Evolutionary conservation across 2,113 vertebrate species (phyloP), one percentile per base, ranked within the genome.

Genomic region (Grus americana): DNA sequence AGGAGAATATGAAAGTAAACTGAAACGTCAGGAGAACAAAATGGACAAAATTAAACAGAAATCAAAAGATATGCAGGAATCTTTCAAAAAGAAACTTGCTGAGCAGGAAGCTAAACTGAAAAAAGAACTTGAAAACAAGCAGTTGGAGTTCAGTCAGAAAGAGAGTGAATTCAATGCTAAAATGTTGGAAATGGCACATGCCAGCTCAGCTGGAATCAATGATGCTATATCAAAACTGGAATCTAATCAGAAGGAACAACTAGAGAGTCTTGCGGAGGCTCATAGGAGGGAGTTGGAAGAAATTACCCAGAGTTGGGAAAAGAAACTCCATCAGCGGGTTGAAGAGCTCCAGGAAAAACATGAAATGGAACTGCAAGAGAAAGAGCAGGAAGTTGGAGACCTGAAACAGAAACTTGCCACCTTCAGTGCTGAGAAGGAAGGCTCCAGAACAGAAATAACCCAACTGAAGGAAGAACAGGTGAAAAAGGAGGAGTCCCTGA

Each of bases 61-160:
- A 90, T 96, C 98, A 93, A 99, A 99, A 98, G 99, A 99, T 80
- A 98, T 99, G 96, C 98, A 99, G 34, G 99, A 99, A 88, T 97
- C 93, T 32, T 98, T 98, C 42, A 99, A 99, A 97, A 99, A 98
- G 90, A 99, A 99, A 96, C 97, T 99, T 70, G 97, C 98, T 62
- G 98, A 99, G 72, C 98, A 98, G 80, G 99, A 99, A 95, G 98
- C 98, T 83, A 99, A 98, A 81, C 97, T 99, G 36, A 99, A 98
- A 96, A 98, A 98, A 72, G 99, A 99, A 59, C 97, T 99, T 67
- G 98, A 98, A 83, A 99, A 99, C 81, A 99, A 98, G 63, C 98
- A 98, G 40, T 82, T 98, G 42, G 99, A 99, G 88, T 97, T 99
- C 63, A 98, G 97, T 88, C 95, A 98, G 96, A 99, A 99, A 90